Evolutionary conservation across 2,113 vertebrate genomes (phyloP).

Genomic region (Cinclus mexicanus): DNA sequence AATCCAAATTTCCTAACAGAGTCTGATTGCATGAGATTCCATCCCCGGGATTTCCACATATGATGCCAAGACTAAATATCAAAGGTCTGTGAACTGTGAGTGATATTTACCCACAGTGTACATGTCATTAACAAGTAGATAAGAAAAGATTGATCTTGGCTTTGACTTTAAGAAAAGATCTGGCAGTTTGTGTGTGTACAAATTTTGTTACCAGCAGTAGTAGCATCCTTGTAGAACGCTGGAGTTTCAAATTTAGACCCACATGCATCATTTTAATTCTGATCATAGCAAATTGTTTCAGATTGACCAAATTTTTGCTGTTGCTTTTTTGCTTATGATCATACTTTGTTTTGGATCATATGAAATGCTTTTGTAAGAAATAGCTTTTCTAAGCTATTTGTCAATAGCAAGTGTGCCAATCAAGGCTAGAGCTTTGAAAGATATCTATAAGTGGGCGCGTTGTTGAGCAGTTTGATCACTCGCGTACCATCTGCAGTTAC

Average conservation of each 20-base stretch:
- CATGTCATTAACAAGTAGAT: conserved; percentile 44
- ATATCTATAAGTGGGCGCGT: not conserved
- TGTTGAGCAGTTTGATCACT: not conserved
- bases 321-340: not conserved
- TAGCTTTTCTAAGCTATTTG: not conserved
- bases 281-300: not conserved
- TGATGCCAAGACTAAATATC: conserved; percentile 17
- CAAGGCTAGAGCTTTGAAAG: not conserved
- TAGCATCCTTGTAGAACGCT: not conserved
- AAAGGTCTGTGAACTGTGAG: conserved; percentile 46
- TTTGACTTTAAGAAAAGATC: conserved; percentile 7
- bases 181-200: not conserved
- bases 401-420: not conserved
- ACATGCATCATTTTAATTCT: not conserved
- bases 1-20: not conserved
- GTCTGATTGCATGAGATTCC: not conserved
- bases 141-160: conserved; percentile 42
- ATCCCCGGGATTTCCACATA: not conserved
- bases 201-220: not conserved
- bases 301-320: not conserved
- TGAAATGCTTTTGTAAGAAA: not conserved
- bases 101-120: conserved; percentile 61
- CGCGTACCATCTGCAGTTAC: not conserved
- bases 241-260: not conserved
- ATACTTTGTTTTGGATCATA: not conserved